phyloP scores from a whole-genome alignment of 2,113 vertebrate species.

The Pygoscelis adeliae region DNA sequence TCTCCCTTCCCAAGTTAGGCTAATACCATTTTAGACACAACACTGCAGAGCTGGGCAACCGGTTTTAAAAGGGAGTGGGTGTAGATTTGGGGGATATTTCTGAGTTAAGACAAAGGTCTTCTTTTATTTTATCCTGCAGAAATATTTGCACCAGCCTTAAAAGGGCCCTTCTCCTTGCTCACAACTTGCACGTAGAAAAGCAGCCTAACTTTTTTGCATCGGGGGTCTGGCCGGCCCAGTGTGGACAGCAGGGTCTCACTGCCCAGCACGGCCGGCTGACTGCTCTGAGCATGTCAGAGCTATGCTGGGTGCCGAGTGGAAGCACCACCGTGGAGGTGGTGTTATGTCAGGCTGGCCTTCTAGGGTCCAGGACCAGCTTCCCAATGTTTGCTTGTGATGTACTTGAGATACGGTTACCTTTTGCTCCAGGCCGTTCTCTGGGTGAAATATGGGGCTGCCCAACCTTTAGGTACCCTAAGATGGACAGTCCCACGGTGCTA shows the following conservation, averaged over 20 bases:
- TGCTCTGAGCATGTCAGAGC: not conserved
- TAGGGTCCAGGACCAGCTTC: not conserved
- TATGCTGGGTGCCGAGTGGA: not conserved
- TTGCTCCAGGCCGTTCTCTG: not conserved
- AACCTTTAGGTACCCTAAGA: too few relatives aligned
- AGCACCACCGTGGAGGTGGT: not conserved
- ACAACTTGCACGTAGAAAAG: not conserved
- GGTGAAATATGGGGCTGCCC: rapidly evolving
- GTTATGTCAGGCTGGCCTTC: not conserved
- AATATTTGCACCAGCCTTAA: not conserved
- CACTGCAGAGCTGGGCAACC: not conserved
- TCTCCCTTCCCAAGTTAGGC: not conserved
- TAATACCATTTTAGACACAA: not conserved
- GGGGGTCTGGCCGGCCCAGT: not conserved
- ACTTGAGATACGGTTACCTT: not conserved
- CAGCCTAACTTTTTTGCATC: not conserved
- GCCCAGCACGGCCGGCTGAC: rapidly evolving
- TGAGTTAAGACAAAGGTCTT: not conserved
- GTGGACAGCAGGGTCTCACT: rapidly evolving
- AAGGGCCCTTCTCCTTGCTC: not conserved
- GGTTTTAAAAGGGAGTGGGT: not conserved
- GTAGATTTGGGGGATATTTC: not conserved
- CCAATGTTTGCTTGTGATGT: not conserved
- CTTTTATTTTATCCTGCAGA: not conserved
- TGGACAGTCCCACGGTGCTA: not conserved